phyloP scores from a whole-genome alignment of 2,888 invertebrate genomes.

The Spodoptera exigua region DNA sequence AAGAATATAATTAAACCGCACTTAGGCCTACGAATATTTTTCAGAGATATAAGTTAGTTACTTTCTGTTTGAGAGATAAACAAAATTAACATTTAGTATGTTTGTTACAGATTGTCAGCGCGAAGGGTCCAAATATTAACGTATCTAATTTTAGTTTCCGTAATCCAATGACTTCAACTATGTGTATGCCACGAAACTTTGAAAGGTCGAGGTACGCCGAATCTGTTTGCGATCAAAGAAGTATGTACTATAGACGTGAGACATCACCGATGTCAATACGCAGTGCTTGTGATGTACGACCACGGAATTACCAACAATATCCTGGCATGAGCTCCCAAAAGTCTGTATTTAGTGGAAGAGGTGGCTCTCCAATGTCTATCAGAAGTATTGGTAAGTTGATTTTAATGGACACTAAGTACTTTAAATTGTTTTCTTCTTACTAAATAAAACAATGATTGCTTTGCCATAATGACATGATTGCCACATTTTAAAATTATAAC shows the following conservation, averaged over 20 bases:
- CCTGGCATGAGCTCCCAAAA: slow-evolving; percentile 66
- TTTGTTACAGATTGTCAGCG: slow-evolving; percentile 68
- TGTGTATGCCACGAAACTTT: slow-evolving; percentile 68
- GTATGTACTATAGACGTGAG: slow-evolving; percentile 68
- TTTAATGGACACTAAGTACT: too few species aligned
- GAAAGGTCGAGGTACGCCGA: slow-evolving; percentile 63
- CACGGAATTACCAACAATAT: slow-evolving; percentile 61
- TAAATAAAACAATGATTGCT: too few species aligned
- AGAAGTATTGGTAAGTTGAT: slow-evolving; percentile 71
- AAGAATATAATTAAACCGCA: too few species aligned
- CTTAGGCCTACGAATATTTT: too few species aligned
- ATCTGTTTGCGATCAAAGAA: slow-evolving; percentile 67
- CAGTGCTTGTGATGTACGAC: slow-evolving; percentile 67
- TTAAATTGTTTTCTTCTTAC: too few species aligned
- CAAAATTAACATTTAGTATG: not conserved
- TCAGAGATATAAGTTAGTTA: too few species aligned
- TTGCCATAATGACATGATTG: too few species aligned
- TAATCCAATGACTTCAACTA: slow-evolving; percentile 68
- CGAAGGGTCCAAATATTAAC: slow-evolving; percentile 71
- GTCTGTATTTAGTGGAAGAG: slow-evolving; percentile 71
- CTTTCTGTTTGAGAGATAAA: too few species aligned
- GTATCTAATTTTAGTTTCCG: slow-evolving; percentile 65
- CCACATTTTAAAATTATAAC: too few species aligned
- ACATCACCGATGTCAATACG: slow-evolving; percentile 56
- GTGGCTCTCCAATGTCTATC: slow-evolving; percentile 76